These are phyloP conservation scores for Troilus luridus DNA, from an alignment of 2,888 invertebrate species.

Conservation along the genomic window DNA sequence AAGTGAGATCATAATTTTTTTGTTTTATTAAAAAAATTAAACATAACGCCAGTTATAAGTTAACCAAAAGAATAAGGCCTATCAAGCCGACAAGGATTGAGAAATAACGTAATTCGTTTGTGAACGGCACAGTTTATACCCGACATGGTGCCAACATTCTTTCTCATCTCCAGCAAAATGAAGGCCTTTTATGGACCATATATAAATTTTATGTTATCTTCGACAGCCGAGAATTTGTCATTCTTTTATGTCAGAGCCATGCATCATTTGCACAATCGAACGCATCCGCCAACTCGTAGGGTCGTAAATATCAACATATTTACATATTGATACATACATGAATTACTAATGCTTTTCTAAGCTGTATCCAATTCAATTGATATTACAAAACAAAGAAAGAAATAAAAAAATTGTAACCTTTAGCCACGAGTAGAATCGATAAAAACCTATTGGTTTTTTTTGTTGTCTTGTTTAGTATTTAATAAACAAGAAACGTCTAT, in stretches of 20 bases:
- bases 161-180: constrained; percentile 17
- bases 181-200: constrained; percentile 35
- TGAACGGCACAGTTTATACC: constrained; percentile 26
- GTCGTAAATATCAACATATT: background rate
- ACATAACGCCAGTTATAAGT: no score
- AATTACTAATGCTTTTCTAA: no score
- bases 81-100: background rate
- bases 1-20: no score
- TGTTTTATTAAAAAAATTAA: no score
- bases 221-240: constrained; percentile 20
- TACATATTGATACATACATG: background rate
- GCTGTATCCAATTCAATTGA: no score
- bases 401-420: no score
- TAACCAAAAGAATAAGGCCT: background rate
- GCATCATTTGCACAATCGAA: constrained; percentile 5
- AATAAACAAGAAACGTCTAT: no score
- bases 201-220: constrained; percentile 35
- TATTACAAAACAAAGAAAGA: no score
- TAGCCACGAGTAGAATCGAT: no score
- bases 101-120: background rate
- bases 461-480: no score
- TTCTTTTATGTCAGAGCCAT: constrained; percentile 25
- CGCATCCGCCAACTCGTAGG: background rate
- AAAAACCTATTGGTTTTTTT: no score
- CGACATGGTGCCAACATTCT: constrained; percentile 36